Base-by-base conservation (phyloP, 2,888 invertebrate genomes). In the Agrenia bidenticulata region DNA sequence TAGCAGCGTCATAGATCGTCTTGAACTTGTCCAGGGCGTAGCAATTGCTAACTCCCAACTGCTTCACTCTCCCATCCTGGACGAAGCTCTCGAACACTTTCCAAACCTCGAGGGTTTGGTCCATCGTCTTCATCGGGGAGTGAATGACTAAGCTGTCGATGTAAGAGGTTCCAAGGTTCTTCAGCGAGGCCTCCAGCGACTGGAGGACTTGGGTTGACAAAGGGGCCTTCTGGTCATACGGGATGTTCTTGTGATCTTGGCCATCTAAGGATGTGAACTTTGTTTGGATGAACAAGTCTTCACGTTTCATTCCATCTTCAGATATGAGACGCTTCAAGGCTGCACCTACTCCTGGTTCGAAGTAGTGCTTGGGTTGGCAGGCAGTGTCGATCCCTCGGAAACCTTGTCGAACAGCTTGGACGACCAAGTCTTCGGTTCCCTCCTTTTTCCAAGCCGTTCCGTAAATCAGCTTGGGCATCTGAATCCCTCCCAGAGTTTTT, bases 361-460 rank as follows among this genome's bases (percentile, higher is more conserved):
- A 37, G 56, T 76, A 76, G 58, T 76, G 76, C 24, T 76, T 76
- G 0, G 74, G 73, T 54, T 76, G 74, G 54, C 75, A 76, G 2
- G 74, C 75, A 1, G 74, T 74, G 65, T 76, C 75, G 49, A 76
- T 65, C 2, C 74, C 74, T 27, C 72, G 63, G 24, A 73, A 76
- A 5, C 75, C 75, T 2, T 58, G 49, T 9, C 65, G 42, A 2
- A 76, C 49, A 15, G 75, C 75, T 55, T 63, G 39, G 1, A 69
- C 37, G 1, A 76, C 75, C 1, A 76, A 60, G 11, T 69, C 66
- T 19, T 69, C 65, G 1, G 75, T 76, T 1, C 64, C 19, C 0
- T 69, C 74, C 60, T 74, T 74, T 49, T 76, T 76, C 74, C 75
- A 73, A 0, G 75, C 74, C 1, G 75, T 74, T 39, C 75, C 75